Percentiles rank a stretch among this genome's conserved stretches.
Conservation (phyloP, 1,140 invertebrate genomes). For the Diachasma alloeum region DNA sequence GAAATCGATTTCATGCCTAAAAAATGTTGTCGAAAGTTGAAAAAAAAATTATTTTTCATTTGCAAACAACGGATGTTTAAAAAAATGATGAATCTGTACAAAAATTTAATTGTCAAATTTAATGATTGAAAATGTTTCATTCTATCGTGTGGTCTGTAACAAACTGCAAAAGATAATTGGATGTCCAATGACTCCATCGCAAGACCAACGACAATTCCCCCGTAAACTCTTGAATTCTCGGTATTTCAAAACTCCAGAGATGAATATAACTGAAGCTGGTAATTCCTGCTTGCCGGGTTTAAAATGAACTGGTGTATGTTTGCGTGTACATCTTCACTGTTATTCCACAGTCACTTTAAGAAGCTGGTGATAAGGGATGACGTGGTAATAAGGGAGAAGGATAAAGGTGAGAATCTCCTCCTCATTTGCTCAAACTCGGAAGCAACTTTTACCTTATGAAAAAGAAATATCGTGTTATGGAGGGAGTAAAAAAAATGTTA, state of each 20-base stretch:
- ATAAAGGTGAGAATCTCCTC: too few species aligned
- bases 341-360: not conserved
- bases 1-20: too few species aligned
- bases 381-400: not conserved
- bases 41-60: too few species aligned
- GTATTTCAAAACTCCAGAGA: not conserved
- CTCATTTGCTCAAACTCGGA: not conserved
- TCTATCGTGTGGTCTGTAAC: too few species aligned
- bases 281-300: slow-evolving; percentile 4
- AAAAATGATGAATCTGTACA: too few species aligned
- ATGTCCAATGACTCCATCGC: slow-evolving; percentile 9
- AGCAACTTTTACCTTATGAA: not conserved
- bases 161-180: too few species aligned
- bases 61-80: too few species aligned
- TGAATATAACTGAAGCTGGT: slow-evolving; percentile 24
- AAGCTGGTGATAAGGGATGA: not conserved
- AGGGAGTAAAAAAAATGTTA: not conserved
- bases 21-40: too few species aligned
- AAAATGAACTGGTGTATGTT: not conserved
- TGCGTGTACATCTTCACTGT: not conserved
- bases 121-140: too few species aligned
- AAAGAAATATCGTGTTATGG: not conserved
- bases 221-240: slow-evolving; percentile 12
- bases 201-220: not conserved
- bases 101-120: too few species aligned